Evolutionary conservation across 2,888 invertebrate genomes (phyloP).

Genomic region (Pseudococcus jackbeardsleyi): DNA sequence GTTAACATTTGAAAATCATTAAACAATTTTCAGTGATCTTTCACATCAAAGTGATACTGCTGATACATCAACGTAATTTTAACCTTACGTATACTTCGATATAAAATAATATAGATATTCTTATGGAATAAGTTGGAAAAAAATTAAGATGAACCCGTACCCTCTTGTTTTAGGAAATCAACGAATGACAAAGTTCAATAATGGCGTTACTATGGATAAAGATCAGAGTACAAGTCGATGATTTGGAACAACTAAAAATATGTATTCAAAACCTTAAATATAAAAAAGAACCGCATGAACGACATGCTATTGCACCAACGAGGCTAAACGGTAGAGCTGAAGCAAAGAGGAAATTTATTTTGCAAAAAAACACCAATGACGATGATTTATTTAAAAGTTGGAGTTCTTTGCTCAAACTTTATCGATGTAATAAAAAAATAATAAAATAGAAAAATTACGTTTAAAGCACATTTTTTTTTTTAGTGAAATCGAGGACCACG

Average conservation of each 20-base stretch:
- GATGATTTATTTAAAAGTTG: background rate
- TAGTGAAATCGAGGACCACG: slow-evolving; percentile 3
- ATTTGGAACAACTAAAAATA: background rate
- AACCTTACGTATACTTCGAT: background rate
- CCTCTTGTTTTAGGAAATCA: slow-evolving; percentile 26
- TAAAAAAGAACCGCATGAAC: background rate
- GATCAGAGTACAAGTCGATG: background rate
- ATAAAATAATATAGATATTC: background rate
- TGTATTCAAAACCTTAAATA: background rate
- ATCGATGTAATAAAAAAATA: background rate
- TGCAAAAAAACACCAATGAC: background rate
- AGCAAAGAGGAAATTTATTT: background rate
- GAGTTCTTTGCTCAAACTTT: background rate
- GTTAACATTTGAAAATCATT: too few species aligned
- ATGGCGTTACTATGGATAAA: background rate
- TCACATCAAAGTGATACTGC: background rate
- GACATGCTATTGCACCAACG: background rate
- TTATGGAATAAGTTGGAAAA: background rate
- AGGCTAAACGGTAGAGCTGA: background rate
- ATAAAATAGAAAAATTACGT: background rate
- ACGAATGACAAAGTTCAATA: too few species aligned
- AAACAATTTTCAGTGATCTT: background rate
- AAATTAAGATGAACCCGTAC: background rate
- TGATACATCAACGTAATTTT: background rate
- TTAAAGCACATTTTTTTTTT: background rate